Base-by-base conservation (phyloP, 2,888 invertebrate species). In the Drosophila algonquin region DNA sequence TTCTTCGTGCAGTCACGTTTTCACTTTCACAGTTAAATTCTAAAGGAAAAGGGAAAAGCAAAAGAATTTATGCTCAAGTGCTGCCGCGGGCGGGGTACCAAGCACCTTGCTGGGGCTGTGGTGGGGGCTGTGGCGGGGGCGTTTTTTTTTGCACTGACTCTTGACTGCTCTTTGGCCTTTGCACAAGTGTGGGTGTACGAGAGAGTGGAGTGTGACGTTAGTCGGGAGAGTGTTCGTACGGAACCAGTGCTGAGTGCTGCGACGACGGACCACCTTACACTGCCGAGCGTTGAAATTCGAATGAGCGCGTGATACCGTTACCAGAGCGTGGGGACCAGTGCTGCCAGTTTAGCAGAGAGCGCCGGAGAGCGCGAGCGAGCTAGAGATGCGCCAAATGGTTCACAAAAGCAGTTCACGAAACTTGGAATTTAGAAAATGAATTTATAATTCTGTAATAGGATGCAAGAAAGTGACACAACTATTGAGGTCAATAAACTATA, bases 21-120 rank as follows among this genome's bases (percentile, higher is more conserved):
- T 89, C 89, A 89, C 89, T 89, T 89, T 89, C 83, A 86, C 78
- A 85, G 75, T 77, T 86, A 86, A 75, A 80, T 80, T 77, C 89
- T 86, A 68, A 45, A 69, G 75, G 53, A 74, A 63, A 68, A 68
- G 70, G 57, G 40, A 40, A 40, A 40, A 40, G 40, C 40, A 40
- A 40, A 40, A 40, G 50, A 73, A 72, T 55, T 57, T 70, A 70
- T 57, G 57, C 44, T 40, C 14, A 40, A 40, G 40, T 50, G 16
- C 44, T 44, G 71, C 45, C 51, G 24, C 21, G 24, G n/a, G 4
- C 16, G 44, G 71, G 50, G 44, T 44, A 70, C 44, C 24, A 40
- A 40, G 40, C 40, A 40, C 40, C 40, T 40, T 40, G 56, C 32
- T 12, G 21, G 21, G 21, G 21, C 21, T 21, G 32, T 59, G 18